Conservation (phyloP, 2,797 vertebrate species). For the Emys orbicularis region DNA sequence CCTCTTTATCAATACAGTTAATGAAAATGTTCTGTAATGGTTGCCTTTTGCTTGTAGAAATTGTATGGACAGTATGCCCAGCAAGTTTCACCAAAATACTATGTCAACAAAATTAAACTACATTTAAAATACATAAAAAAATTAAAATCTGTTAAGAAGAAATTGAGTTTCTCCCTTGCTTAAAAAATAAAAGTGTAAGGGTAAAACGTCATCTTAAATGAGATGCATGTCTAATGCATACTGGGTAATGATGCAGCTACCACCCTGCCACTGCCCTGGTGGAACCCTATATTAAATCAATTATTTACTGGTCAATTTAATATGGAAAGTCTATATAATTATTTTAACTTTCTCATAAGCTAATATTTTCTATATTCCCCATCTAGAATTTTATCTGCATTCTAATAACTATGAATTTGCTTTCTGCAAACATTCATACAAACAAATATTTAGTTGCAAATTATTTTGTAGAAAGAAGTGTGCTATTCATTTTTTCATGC, state of each 20-base stretch:
- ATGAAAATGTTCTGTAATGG: background rate
- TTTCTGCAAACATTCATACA: conserved; percentile 49
- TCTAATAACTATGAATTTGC: conserved; percentile 40
- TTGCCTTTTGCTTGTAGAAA: background rate
- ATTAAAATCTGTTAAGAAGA: background rate
- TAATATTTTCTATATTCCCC: background rate
- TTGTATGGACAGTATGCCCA: background rate
- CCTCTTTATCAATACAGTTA: background rate
- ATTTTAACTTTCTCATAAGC: background rate
- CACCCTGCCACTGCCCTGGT: background rate
- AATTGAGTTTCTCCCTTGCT: background rate
- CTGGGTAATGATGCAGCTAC: background rate
- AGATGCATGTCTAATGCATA: background rate
- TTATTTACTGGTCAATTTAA: background rate
- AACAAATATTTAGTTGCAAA: conserved; percentile 37
- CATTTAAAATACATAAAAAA: background rate
- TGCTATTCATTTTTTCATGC: conserved; percentile 42
- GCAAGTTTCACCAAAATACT: background rate
- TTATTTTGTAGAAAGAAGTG: conserved; percentile 55
- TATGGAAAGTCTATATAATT: background rate
- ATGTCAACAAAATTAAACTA: background rate
- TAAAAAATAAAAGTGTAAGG: background rate
- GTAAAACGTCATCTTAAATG: background rate
- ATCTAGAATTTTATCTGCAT: conserved; percentile 23
- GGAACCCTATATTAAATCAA: background rate